Evolutionary conservation across 1,140 invertebrate species (phyloP).

Genomic region (Aleiodes sp.): DNA sequence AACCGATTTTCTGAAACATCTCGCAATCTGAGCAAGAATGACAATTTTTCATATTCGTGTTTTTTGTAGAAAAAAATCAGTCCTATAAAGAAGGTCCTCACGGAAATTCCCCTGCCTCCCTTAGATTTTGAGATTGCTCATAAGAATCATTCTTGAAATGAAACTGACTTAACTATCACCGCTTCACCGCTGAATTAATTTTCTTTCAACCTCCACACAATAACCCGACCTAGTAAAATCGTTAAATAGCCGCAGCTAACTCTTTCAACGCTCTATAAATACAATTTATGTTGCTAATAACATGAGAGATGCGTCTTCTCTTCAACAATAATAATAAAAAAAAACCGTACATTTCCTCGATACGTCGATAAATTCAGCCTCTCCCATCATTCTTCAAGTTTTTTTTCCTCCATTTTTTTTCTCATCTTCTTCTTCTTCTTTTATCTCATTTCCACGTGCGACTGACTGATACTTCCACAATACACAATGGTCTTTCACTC

Average conservation of each 20-base stretch:
- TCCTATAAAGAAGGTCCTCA: too few species aligned
- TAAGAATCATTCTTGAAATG: too few species aligned
- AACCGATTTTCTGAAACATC: too few species aligned
- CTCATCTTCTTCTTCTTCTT: not conserved
- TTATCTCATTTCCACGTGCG: constrained; percentile 11
- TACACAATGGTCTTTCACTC: not conserved
- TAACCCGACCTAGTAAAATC: not conserved
- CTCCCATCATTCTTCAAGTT: not conserved
- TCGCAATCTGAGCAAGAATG: too few species aligned
- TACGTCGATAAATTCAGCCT: constrained; percentile 25
- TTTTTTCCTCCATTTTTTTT: not conserved
- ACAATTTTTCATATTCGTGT: too few species aligned
- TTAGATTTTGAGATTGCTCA: too few species aligned
- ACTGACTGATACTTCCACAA: constrained; percentile 13
- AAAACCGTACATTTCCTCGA: constrained; percentile 21
- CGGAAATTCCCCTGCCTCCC: too few species aligned
- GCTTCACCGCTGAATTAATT: not conserved
- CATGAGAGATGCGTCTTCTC: not conserved
- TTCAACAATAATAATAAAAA: not conserved
- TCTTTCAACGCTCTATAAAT: constrained; percentile 16
- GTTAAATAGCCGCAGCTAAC: not conserved
- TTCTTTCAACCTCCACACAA: not conserved
- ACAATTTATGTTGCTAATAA: not conserved
- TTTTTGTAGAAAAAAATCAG: too few species aligned
- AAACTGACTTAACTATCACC: too few species aligned